Evolutionary conservation across 92 coral and sea anemone species (phyloP).

Genomic region (Isaurus tuberculatus): DNA sequence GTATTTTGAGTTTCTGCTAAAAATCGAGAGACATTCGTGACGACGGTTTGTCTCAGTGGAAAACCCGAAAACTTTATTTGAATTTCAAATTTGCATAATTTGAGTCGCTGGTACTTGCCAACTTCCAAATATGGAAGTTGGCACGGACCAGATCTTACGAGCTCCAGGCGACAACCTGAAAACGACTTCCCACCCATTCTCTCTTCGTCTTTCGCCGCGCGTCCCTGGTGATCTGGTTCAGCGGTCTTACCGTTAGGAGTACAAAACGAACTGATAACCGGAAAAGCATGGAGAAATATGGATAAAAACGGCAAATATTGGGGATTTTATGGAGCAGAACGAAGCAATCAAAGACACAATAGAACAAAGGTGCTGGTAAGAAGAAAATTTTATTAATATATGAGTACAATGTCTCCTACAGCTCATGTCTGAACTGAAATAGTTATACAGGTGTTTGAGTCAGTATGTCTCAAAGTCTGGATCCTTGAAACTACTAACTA

Average conservation of each 20-base stretch:
- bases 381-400: slow-evolving; percentile 6
- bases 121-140: slow-evolving; percentile 21
- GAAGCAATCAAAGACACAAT: not conserved
- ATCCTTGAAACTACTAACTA: too few species aligned
- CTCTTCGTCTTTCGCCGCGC: slow-evolving; percentile 24
- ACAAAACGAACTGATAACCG: slow-evolving; percentile 13
- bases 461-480: too few species aligned
- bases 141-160: slow-evolving; percentile 12
- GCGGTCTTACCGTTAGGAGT: slow-evolving; percentile 16
- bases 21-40: slow-evolving; percentile 36
- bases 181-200: slow-evolving; percentile 31
- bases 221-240: slow-evolving; percentile 12
- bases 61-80: slow-evolving; percentile 4
- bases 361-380: slow-evolving; percentile 19
- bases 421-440: not conserved
- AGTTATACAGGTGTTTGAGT: too few species aligned
- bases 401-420: slow-evolving; percentile 10
- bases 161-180: slow-evolving; percentile 12
- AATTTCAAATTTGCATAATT: slow-evolving; percentile 24
- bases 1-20: slow-evolving; percentile 35
- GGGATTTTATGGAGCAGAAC: slow-evolving; percentile 27
- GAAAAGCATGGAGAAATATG: too few species aligned
- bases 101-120: slow-evolving; percentile 29
- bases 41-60: slow-evolving; percentile 33
- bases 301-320: too few species aligned